A percentile compares a stretch with the other conserved stretches of the same genome.
These are phyloP conservation scores for Protobothrops flavoviridis DNA, from an alignment of 2,113 vertebrate genomes.

Conservation along the genomic window DNA sequence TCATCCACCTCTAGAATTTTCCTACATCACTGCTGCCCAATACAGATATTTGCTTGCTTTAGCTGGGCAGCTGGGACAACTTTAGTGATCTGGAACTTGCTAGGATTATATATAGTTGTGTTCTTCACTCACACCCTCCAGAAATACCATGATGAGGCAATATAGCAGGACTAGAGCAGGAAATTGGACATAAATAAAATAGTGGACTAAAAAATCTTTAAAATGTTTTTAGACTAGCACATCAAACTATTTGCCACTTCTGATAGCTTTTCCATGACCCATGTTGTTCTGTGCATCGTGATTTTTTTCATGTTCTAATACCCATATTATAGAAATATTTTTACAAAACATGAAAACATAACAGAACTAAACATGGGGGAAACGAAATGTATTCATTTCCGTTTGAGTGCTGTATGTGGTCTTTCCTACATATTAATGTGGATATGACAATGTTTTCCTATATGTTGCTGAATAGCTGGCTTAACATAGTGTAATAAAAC, in stretches of 20 bases:
- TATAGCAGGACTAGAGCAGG: neutral
- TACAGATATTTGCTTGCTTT: neutral
- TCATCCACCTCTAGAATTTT: neutral
- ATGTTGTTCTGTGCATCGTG: neutral
- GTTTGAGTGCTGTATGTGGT: neutral
- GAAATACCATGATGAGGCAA: neutral
- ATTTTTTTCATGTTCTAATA: neutral
- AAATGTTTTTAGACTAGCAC: neutral
- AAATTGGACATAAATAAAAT: neutral
- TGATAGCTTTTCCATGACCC: neutral
- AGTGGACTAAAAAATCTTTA: neutral
- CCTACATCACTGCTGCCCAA: neutral
- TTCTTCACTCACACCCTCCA: neutral
- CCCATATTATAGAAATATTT: neutral
- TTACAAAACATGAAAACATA: neutral
- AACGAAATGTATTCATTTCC: neutral
- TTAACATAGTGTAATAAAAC: slow-evolving; percentile 6
- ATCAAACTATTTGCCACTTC: neutral
- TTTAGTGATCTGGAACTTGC: neutral
- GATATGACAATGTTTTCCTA: neutral
- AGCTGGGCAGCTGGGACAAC: neutral
- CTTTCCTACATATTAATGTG: neutral
- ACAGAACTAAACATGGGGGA: neutral
- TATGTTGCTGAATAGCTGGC: neutral
- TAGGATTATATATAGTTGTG: neutral